Percentiles rank a stretch among this genome's conserved stretches.
Evolutionary conservation across 2,113 vertebrate species (phyloP).

Genomic region (Pseudolaguvia tuberculata): DNA sequence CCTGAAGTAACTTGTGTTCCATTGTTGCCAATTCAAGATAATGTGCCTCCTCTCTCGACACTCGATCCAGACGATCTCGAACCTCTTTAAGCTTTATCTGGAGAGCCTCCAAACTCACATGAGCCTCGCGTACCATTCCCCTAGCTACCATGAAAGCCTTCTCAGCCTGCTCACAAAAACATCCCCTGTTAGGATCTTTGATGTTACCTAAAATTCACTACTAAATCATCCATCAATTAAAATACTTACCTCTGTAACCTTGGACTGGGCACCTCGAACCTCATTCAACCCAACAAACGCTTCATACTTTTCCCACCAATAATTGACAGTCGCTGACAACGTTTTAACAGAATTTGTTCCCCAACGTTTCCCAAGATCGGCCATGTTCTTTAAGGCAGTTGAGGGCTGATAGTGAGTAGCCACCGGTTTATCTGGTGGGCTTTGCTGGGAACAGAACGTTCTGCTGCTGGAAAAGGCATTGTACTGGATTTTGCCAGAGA

Average conservation of each 20-base stretch:
- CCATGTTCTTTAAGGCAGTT: constrained; percentile 59
- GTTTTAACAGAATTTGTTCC: constrained; percentile 66
- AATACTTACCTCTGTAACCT: constrained; percentile 83
- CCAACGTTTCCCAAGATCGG: constrained; percentile 66
- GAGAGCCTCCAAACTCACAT: constrained; percentile 75
- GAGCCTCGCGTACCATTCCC: constrained; percentile 84
- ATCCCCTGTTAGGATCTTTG: background rate
- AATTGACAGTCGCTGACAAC: constrained; percentile 63
- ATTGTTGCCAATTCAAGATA: constrained; percentile 89
- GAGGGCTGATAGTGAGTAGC: constrained; percentile 52
- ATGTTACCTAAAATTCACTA: too few relatives aligned
- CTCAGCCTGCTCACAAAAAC: constrained; percentile 75
- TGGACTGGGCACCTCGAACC: constrained; percentile 83
- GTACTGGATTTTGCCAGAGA: constrained; percentile 52
- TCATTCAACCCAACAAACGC: constrained; percentile 92
- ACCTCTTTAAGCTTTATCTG: constrained; percentile 85
- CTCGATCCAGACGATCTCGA: constrained; percentile 85
- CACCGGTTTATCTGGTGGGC: constrained; percentile 53
- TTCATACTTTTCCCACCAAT: constrained; percentile 89
- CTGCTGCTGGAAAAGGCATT: constrained; percentile 52
- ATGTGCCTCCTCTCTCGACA: constrained; percentile 86
- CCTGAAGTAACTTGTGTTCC: constrained; percentile 94
- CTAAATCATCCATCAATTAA: too few relatives aligned
- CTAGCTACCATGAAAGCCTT: constrained; percentile 90
- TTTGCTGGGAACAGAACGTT: constrained; percentile 65